Evolutionary conservation across 53 echinoderm and acorn worm genomes (phyloP).

Genomic region (Temnopleurus reevesii): DNA sequence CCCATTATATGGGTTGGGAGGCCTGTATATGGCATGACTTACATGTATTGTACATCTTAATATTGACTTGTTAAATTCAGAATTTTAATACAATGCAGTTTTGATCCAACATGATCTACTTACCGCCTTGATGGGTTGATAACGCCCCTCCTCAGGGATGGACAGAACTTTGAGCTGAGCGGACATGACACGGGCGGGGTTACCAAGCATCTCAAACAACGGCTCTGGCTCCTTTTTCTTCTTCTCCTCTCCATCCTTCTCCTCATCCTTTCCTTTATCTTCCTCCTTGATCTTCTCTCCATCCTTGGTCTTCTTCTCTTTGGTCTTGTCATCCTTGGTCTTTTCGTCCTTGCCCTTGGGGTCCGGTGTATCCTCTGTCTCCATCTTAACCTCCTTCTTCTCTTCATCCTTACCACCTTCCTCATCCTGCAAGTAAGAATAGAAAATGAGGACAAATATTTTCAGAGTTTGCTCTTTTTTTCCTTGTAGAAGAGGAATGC

Average conservation of each 20-base stretch:
- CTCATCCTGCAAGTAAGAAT: neutral
- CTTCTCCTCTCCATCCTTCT: conserved; percentile 43
- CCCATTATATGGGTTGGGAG: too few relatives aligned
- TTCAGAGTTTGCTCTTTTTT: too few relatives aligned
- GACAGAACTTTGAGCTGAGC: conserved; percentile 81
- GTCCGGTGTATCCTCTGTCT: conserved; percentile 33
- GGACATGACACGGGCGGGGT: conserved; percentile 79
- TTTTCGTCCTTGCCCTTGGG: conserved; percentile 28
- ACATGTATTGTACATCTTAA: too few relatives aligned
- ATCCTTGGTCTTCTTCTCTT: neutral
- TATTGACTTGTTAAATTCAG: too few relatives aligned
- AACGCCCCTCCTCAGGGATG: conserved; percentile 63
- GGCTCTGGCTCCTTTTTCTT: conserved; percentile 76
- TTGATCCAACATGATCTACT: conserved; percentile 47
- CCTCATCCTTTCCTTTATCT: conserved; percentile 16
- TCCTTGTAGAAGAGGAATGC: too few relatives aligned
- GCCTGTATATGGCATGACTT: too few relatives aligned
- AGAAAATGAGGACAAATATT: neutral
- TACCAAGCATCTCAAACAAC: conserved; percentile 82
- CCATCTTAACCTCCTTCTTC: conserved; percentile 30
- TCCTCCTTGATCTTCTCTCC: neutral
- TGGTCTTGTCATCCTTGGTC: neutral
- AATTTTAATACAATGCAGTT: too few relatives aligned
- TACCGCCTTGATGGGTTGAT: conserved; percentile 79
- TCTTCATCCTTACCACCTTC: conserved; percentile 7